Evolutionary conservation across 1,140 invertebrate genomes (phyloP).

Genomic region (Drosophila pandora): DNA sequence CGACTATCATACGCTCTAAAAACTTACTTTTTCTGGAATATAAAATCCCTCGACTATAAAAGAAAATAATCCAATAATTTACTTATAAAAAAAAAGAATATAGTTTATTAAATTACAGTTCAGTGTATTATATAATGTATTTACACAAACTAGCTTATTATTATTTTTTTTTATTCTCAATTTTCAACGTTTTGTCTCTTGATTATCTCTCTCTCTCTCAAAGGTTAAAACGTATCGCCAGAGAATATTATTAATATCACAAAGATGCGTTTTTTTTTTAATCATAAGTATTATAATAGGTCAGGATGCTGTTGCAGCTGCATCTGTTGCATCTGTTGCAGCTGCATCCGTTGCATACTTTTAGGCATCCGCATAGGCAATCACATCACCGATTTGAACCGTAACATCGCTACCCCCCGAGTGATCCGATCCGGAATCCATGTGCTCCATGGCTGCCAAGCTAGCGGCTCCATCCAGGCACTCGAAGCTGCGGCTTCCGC

Average conservation of each 20-base stretch:
- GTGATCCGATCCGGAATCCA: conserved; percentile 81
- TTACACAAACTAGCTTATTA: conserved; percentile 24
- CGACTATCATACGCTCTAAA: neutral
- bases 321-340: conserved; percentile 26
- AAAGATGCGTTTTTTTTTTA: conserved; percentile 17
- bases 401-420: conserved; percentile 83
- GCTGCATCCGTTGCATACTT: conserved; percentile 37
- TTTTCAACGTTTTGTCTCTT: conserved; percentile 2
- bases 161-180: neutral
- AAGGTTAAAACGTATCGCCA: conserved; percentile 2
- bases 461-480: conserved; percentile 59
- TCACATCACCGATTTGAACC: conserved; percentile 80
- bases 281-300: neutral
- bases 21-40: too few species aligned
- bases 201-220: neutral
- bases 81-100: neutral
- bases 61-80: too few species aligned
- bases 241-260: conserved; percentile 34
- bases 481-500: conserved; percentile 49
- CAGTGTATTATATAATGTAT: neutral
- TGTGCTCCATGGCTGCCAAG: conserved; percentile 70
- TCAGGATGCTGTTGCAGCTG: conserved; percentile 9
- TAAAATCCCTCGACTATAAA: neutral
- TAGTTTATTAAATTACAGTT: neutral
- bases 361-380: conserved; percentile 79